Base-by-base conservation (phyloP, 2,797 vertebrate genomes). In the Podargus strigoides region DNA sequence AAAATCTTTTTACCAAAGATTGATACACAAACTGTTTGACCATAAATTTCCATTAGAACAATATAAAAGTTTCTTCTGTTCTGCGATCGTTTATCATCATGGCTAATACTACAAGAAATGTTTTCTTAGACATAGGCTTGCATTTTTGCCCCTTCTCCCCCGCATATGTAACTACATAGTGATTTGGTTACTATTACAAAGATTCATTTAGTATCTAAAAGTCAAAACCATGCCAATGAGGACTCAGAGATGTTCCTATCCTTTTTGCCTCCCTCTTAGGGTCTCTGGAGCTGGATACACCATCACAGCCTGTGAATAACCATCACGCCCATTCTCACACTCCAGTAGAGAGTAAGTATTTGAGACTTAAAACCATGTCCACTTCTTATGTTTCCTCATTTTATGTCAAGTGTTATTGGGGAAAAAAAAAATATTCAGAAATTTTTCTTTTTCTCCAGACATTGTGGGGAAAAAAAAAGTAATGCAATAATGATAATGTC, bases 251-350 rank as follows among this genome's bases (percentile, higher is more conserved):
- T 78, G 84, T 79, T 73, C 1, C 0, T 69, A 5, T 59, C 36
- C 16, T 87, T 87, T 62, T 85, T 81, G 52, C 42, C 9, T 79
- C 20, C 44, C 17, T 88, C 55, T 67, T 90, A 99, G 99, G 99
- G 15, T 99, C 99, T 64, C 90, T 99, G 88, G 99, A 99, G 97
- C 98, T 99, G 98, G 99, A 99, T 97, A 99, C 99, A 77, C 99
- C 99, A 9, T 98, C 99, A 75, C 99, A 99, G 88, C 99, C 99
- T 17, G 98, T 99, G 96, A 99, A 99, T 97, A 99, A 99, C 96
- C 99, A 99, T 89, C 99, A 99, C 0, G 98, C 98, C 88, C 99
- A 99, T 97, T 99, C 99, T 14, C 99, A 99, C 96, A 97, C 98
- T 80, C 94, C 98, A 18, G 97, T 98, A n/a, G 99, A 99, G 96